These are phyloP conservation scores for Tolypeutes matacus DNA, from an alignment of 2,797 vertebrate species.

Conservation along the genomic window DNA sequence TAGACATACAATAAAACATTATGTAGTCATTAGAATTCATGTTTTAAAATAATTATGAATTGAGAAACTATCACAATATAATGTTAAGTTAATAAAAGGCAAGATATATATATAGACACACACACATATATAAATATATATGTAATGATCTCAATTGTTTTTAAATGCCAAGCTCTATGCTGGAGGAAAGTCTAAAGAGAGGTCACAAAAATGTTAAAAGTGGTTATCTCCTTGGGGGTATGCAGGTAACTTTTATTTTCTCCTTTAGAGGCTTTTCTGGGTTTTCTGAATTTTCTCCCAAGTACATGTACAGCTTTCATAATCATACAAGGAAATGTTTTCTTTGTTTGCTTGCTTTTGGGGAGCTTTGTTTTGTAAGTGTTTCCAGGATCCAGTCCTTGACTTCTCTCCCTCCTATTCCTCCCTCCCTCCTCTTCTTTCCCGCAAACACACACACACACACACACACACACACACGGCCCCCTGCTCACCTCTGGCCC, in stretches of 20 bases:
- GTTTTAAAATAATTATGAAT: constrained; percentile 27
- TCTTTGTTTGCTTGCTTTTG: neutral
- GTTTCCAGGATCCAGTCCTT: neutral
- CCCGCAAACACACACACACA: neutral
- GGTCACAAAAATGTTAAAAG: neutral
- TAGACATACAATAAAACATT: neutral
- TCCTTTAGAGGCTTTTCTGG: neutral
- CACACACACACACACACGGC: neutral
- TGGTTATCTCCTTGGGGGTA: neutral
- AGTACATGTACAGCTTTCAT: neutral
- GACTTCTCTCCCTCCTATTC: neutral
- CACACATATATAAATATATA: neutral
- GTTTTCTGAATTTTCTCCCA: neutral
- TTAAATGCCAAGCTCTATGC: neutral
- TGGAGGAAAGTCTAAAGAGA: neutral
- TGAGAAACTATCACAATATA: neutral
- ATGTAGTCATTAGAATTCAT: neutral
- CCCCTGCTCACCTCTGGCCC: constrained; percentile 95
- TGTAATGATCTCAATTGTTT: neutral
- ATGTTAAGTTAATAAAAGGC: neutral
- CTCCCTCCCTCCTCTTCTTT: rapidly evolving
- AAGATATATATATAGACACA: neutral
- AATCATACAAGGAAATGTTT: neutral
- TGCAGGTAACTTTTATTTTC: constrained; percentile 29
- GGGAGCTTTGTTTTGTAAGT: neutral